Percentiles rank a stretch among this genome's conserved stretches.
Evolutionary conservation across 2,888 invertebrate species (phyloP).

Genomic region (Frankliniella fusca): DNA sequence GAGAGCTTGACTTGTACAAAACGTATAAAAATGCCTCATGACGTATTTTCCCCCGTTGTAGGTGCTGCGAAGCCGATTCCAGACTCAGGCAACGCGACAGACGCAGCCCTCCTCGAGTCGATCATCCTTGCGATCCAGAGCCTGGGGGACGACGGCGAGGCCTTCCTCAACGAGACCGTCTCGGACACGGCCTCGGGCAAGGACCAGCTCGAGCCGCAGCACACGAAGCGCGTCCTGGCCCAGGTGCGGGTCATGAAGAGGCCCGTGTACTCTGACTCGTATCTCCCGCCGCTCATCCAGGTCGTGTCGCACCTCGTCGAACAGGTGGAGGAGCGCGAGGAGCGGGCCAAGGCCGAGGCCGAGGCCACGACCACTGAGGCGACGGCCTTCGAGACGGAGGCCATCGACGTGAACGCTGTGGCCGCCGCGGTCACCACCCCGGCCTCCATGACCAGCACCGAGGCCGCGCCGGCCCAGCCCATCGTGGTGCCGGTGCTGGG

Average conservation of each 20-base stretch:
- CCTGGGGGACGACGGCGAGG: too few relatives aligned
- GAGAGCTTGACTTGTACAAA: too few relatives aligned
- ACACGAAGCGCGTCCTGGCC: background rate
- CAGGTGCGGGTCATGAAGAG: background rate
- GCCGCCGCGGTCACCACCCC: background rate
- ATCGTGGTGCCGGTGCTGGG: too few relatives aligned
- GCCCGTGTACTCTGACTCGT: background rate
- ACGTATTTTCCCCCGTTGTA: background rate
- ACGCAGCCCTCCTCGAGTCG: too few relatives aligned
- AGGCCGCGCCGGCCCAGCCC: background rate
- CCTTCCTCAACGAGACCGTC: background rate
- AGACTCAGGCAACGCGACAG: too few relatives aligned
- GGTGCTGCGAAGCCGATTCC: background rate
- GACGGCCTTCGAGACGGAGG: background rate
- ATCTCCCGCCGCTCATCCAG: constrained; percentile 7
- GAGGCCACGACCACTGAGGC: background rate
- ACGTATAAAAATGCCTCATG: too few relatives aligned
- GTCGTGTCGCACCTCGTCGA: background rate
- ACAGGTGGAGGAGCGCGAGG: background rate
- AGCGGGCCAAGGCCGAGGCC: background rate
- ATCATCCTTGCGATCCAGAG: too few relatives aligned
- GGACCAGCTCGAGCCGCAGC: background rate
- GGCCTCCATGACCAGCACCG: background rate
- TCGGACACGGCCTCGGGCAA: background rate
- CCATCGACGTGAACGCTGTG: background rate